A percentile compares a stretch with the other conserved stretches of the same genome.
Evolutionary conservation across 2,888 invertebrate genomes (phyloP).

Genomic region (Drosophila pegasa): DNA sequence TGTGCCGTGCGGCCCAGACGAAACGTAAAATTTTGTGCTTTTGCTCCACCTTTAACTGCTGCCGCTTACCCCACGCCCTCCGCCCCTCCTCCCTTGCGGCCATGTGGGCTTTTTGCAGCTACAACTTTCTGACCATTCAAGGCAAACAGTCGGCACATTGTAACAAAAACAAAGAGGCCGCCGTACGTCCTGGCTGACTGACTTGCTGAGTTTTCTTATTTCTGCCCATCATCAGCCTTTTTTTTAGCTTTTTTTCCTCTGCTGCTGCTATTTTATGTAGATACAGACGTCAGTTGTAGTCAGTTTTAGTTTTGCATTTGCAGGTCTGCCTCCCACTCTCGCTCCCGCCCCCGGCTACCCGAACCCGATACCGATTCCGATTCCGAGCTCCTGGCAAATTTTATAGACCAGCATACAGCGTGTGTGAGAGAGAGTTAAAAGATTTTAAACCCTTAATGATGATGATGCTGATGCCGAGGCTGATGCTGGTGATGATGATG

Average conservation of each 20-base stretch:
- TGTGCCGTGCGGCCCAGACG: conserved; percentile 36
- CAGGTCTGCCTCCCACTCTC: conserved; percentile 35
- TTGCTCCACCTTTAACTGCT: conserved; percentile 23
- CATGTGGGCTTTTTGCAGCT: conserved; percentile 56
- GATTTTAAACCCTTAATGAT: conserved; percentile 65
- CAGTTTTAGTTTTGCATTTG: conserved; percentile 61
- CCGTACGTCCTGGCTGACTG: conserved; percentile 59
- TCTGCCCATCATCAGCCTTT: conserved; percentile 47
- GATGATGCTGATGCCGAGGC: conserved; percentile 55
- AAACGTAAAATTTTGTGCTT: conserved; percentile 46
- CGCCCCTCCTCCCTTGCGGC: conserved; percentile 5
- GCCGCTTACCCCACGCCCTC: not conserved
- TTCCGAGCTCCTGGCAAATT: conserved; percentile 36
- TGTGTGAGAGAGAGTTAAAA: conserved; percentile 43
- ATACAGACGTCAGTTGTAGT: conserved; percentile 51
- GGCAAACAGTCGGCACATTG: conserved; percentile 69
- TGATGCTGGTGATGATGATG: conserved; percentile 41
- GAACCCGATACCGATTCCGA: conserved; percentile 10
- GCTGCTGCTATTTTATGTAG: conserved; percentile 17
- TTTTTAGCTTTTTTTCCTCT: conserved; percentile 3
- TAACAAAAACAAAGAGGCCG: conserved; percentile 64
- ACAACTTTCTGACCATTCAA: conserved; percentile 75
- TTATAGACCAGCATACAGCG: conserved; percentile 45
- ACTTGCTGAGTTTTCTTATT: conserved; percentile 67
- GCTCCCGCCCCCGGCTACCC: not conserved